phyloP scores from a whole-genome alignment of 2,888 invertebrate genomes.

The Apomyelois bistriatella region DNA sequence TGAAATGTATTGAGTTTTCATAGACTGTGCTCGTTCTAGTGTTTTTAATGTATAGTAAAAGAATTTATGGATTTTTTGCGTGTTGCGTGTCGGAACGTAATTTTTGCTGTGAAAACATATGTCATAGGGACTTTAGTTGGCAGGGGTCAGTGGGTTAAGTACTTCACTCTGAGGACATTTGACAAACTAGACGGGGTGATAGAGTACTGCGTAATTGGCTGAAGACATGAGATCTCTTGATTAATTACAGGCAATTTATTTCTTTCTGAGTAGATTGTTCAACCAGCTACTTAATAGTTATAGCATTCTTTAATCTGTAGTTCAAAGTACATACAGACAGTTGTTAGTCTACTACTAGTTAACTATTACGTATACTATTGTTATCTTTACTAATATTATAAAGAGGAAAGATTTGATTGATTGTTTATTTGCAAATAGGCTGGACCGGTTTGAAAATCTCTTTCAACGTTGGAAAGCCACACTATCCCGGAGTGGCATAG shows the following conservation, averaged over 20 bases:
- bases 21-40: neutral
- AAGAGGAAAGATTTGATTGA: too few species aligned
- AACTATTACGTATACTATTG: too few species aligned
- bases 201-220: constrained; percentile 12
- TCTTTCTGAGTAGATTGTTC: neutral
- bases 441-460: too few species aligned
- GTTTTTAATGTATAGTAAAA: constrained; percentile 23
- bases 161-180: constrained; percentile 33
- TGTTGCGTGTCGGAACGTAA: constrained; percentile 39
- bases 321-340: too few species aligned
- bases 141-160: constrained; percentile 48
- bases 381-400: too few species aligned
- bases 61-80: constrained; percentile 34
- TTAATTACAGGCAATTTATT: neutral
- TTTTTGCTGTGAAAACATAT: constrained; percentile 48
- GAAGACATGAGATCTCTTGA: constrained; percentile 9
- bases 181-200: constrained; percentile 23
- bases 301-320: too few species aligned
- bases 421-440: too few species aligned
- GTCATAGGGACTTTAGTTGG: constrained; percentile 43
- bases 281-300: too few species aligned
- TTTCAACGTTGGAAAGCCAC: too few species aligned
- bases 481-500: too few species aligned
- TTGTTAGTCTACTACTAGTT: too few species aligned
- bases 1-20: neutral